Evolutionary conservation across 1,140 invertebrate species (phyloP), one percentile per base, ranked within the genome.

Genomic region (Amyelois transitella): DNA sequence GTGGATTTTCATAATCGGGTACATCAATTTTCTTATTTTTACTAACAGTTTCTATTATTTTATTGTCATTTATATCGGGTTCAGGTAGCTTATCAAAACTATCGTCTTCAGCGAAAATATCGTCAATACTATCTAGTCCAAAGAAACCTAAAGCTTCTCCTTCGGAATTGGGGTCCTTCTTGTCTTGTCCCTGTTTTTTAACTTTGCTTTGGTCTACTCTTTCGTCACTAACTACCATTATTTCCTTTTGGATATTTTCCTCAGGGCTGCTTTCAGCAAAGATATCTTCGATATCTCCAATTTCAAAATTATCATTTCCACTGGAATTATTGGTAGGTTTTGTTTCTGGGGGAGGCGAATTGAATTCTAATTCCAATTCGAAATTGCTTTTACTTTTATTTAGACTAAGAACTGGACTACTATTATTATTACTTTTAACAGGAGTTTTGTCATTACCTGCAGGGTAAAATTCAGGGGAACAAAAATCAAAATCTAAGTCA

Each of bases 281-380:
- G 66, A 89, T 86, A 54, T 85, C 84, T 28, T 86, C 81, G 49
- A 84, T 72, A 53, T 86, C 75, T 53, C 81, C 82, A 5, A 86
- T 63, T 62, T 86, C 80, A 51, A 86, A 85, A 58, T 81, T 78
- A 6, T 49, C 61, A 12, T 52, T 53, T 7, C 22, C 38, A 50
- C 55, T 57, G 25, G 28, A 53, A 18, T 47, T 17, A 22, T 24
- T 47, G 12, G 18, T 18, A 38, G 44, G 17, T 65, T 48, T 55
- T 7, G 58, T 55, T 28, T 56, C 43, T 48, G 38, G 64, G 43
- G 28, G 17, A 2, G 58, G 53, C n/a, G 58, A 62, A 45, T 69
- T 66, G 8, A 61, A 61, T 47, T 61, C 54, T 32, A 61, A 52
- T 43, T 65, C 59, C 12, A 65, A 50, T 20, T 61, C 55, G 48